Percentiles rank a stretch among this genome's conserved stretches.
phyloP scores from a whole-genome alignment of 2,888 invertebrate genomes.

The Drosophila paranaensis region DNA sequence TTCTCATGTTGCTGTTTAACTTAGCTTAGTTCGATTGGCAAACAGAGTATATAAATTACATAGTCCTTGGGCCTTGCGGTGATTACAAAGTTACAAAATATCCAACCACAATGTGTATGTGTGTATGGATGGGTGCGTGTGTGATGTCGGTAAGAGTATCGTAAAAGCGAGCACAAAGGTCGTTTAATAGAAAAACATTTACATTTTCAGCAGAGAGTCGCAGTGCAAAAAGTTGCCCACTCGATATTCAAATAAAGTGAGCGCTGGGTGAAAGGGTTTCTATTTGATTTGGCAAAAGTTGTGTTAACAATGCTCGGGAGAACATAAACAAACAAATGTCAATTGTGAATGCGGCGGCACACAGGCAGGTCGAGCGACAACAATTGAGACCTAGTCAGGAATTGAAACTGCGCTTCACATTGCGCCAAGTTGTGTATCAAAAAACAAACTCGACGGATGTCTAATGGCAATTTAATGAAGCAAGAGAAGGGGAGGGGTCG shows the following conservation, averaged over 20 bases:
- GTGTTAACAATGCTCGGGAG: conserved; percentile 69
- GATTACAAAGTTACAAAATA: conserved; percentile 13
- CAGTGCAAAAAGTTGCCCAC: conserved; percentile 56
- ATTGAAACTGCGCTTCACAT: conserved; percentile 15
- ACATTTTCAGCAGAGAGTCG: conserved; percentile 59
- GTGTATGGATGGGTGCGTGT: background rate
- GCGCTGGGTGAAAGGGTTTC: conserved; percentile 19
- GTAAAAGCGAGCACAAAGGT: conserved; percentile 32
- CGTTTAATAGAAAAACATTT: conserved; percentile 66
- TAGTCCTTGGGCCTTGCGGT: background rate
- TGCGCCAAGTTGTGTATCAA: background rate
- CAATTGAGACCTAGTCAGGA: conserved; percentile 13
- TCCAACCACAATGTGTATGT: background rate
- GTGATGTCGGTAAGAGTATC: background rate
- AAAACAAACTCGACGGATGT: conserved; percentile 4
- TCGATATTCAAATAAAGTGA: conserved; percentile 33
- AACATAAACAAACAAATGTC: conserved; percentile 76
- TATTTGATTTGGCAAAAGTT: conserved; percentile 60
- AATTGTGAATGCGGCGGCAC: conserved; percentile 46
- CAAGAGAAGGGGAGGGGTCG: conserved; percentile 41
- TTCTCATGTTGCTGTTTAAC: no score
- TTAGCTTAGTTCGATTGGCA: background rate
- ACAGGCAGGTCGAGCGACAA: conserved; percentile 13
- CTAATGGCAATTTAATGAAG: conserved; percentile 56
- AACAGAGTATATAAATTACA: conserved; percentile 9